Evolutionary conservation across 1,140 invertebrate genomes (phyloP).

Genomic region (Hetaerina americana): DNA sequence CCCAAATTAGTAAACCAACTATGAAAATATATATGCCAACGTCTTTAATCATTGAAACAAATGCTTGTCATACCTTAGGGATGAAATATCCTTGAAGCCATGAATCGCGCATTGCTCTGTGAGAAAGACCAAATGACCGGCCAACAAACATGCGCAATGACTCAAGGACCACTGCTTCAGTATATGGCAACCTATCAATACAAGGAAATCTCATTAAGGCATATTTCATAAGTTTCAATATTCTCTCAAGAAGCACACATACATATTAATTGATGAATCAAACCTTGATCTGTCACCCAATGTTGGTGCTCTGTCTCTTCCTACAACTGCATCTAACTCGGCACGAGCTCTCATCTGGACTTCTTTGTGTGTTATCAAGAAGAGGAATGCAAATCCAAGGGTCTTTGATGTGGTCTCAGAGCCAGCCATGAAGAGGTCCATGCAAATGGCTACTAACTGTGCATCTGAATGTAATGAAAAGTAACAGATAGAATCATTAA

Average conservation of each 20-base stretch:
- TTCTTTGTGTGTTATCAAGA: conserved; percentile 33
- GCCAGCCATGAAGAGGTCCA: conserved; percentile 23
- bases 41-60: too few relatives aligned
- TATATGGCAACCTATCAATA: conserved; percentile 41
- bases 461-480: too few relatives aligned
- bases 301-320: conserved; percentile 24
- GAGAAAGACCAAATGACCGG: conserved; percentile 42
- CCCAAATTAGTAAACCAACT: too few relatives aligned
- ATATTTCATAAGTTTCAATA: not conserved
- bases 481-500: too few relatives aligned
- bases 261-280: conserved; percentile 11
- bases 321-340: conserved; percentile 37
- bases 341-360: conserved; percentile 33
- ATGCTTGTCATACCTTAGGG: conserved; percentile 39
- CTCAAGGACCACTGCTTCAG: conserved; percentile 45
- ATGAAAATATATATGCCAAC: too few relatives aligned
- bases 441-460: conserved; percentile 16
- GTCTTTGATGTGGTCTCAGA: conserved; percentile 37
- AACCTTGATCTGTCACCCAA: conserved; percentile 28
- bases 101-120: conserved; percentile 39
- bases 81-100: conserved; percentile 43
- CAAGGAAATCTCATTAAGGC: conserved; percentile 7
- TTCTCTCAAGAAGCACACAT: not conserved
- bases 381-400: conserved; percentile 34
- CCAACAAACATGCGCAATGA: conserved; percentile 32